Base-by-base conservation (phyloP, 2,113 vertebrate species). In the Ellobius talpinus region DNA sequence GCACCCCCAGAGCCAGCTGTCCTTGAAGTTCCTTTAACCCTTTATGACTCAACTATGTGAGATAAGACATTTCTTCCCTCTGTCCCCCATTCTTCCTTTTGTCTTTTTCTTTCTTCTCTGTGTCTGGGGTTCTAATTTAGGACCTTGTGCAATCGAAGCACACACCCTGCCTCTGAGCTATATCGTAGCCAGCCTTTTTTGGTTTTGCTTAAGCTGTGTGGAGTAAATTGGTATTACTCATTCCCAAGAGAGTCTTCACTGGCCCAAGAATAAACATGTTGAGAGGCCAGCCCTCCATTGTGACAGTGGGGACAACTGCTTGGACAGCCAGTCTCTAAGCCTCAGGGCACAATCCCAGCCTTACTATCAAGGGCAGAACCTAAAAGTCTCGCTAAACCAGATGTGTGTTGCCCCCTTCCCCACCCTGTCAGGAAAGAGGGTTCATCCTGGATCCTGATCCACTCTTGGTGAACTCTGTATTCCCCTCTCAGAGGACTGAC, bases 141-240 rank as follows among this genome's bases (percentile, higher is more conserved):
- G 58, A 61, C 45, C 78, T 76, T 19, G 55, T 26, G 13, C 3
- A 52, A 74, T 58, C 68, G 52, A 45, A 76, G 78, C 45, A 55
- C 45, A 52, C 4, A 5, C 66, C 50, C 21, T 26, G 66, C 66
- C 26, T 19, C 66, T 89, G 42, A 82, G n/a, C 93, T 89, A 61
- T 26, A 16, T 3, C 16, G 1, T 10, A 42, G 23, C 23, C 26
- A 45, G 45, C 9, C 36, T 47, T 93, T 72, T 88, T 65, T 7
- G 39, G 52, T 89, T 95, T 96, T 79, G 21, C 70, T 93, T 95
- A 91, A 94, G 58, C 63, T 76, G 78, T 36, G 58, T 97, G 77
- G 61, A 90, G 23, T 65, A 91, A 95, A n/a, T 89, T 90, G 66
- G 58, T 58, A 36, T 66, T 52, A 79, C 45, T 94, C 47, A 13